Conservation (phyloP, 37 sponge, comb jelly and placozoan genomes). For the Oopsacas minuta region DNA sequence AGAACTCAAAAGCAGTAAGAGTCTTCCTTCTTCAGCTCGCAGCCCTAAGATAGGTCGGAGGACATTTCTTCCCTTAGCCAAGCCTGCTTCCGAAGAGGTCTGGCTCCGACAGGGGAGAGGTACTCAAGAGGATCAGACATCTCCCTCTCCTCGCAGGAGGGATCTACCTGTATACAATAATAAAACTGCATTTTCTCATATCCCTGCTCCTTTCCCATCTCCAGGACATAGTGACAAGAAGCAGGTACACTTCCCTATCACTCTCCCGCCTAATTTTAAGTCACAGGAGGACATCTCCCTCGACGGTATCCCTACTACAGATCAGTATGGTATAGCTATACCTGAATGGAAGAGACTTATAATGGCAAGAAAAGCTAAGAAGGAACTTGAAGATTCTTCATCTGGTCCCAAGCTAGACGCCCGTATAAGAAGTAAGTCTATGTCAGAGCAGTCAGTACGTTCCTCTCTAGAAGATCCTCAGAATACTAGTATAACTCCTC, state of each 20-base stretch:
- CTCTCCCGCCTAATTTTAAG: not conserved
- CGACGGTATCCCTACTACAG: not conserved
- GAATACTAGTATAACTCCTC: not conserved
- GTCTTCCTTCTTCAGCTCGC: not conserved
- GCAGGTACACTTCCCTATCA: not conserved
- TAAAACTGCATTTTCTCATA: not conserved
- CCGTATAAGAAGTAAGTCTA: not conserved
- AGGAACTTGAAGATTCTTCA: not conserved
- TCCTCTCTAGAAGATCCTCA: not conserved
- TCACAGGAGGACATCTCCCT: not conserved
- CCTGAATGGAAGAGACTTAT: not conserved
- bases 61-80: not conserved
- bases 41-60: not conserved
- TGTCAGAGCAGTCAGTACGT: not conserved
- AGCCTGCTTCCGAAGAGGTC: not conserved
- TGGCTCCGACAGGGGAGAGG: not conserved
- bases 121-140: not conserved
- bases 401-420: not conserved
- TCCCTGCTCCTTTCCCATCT: not conserved
- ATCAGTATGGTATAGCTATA: not conserved
- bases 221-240: not conserved
- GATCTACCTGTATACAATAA: not conserved
- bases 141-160: not conserved
- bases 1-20: not conserved
- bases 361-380: not conserved